Percentiles rank a stretch among this genome's conserved stretches.
phyloP scores from a whole-genome alignment of 1,140 invertebrate genomes.

The Babylonia areolata region DNA sequence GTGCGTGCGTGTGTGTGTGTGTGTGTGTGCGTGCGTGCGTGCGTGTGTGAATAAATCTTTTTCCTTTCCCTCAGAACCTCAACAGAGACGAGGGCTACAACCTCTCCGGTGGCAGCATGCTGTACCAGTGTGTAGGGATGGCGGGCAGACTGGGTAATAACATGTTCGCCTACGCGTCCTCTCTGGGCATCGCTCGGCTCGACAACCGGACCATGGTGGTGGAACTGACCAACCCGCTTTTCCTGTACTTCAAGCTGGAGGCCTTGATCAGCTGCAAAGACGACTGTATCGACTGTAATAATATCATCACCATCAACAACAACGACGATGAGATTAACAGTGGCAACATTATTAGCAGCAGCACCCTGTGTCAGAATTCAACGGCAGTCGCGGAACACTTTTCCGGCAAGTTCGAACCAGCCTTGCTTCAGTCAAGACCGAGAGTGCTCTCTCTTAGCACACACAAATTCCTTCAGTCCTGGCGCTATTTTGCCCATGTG shows the following conservation, averaged over 20 bases:
- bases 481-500: slow-evolving; percentile 23
- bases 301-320: too few relatives aligned
- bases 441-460: neutral
- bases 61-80: too few relatives aligned
- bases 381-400: neutral
- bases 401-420: neutral
- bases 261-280: neutral
- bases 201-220: neutral
- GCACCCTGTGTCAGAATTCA: neutral
- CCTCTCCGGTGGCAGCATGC: too few relatives aligned
- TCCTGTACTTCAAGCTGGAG: neutral
- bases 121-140: neutral
- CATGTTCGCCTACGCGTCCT: slow-evolving; percentile 19
- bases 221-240: neutral
- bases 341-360: too few relatives aligned
- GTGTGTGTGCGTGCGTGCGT: too few relatives aligned
- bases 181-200: neutral
- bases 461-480: neutral
- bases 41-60: too few relatives aligned
- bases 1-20: too few relatives aligned
- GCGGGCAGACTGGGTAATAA: neutral
- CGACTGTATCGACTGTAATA: too few relatives aligned
- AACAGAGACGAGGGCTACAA: too few relatives aligned
- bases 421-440: neutral
- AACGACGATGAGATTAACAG: too few relatives aligned